Conservation (phyloP, 2,113 vertebrate genomes). For the Melanerpes formicivorus region DNA sequence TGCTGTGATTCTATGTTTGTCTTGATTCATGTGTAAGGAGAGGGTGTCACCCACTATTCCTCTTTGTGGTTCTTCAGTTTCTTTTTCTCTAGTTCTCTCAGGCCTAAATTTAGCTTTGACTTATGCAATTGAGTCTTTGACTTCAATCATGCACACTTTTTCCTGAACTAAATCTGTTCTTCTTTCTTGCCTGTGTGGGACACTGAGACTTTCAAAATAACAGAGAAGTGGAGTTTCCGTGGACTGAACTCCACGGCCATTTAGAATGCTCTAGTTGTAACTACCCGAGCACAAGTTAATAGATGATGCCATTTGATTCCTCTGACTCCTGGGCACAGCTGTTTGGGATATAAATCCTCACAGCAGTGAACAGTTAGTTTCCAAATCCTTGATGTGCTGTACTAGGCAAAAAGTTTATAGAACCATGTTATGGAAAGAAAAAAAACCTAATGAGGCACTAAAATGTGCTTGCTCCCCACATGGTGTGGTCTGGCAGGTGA, state of each 20-base stretch:
- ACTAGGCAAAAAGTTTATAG: slow-evolving; percentile 65
- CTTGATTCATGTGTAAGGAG: neutral
- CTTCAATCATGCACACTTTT: neutral
- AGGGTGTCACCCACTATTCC: neutral
- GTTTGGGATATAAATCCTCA: slow-evolving; percentile 75
- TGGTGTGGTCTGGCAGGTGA: neutral
- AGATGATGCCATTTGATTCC: slow-evolving; percentile 71
- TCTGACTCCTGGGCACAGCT: slow-evolving; percentile 74
- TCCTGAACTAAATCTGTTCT: neutral
- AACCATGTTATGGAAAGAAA: slow-evolving; percentile 30
- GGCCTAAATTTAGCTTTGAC: neutral
- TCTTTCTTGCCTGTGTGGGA: neutral
- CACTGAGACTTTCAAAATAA: neutral
- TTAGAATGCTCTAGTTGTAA: slow-evolving; percentile 70
- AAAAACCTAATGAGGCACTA: neutral
- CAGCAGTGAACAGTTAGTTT: slow-evolving; percentile 61
- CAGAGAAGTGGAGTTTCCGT: slow-evolving; percentile 28
- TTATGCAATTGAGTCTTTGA: neutral
- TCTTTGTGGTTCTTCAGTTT: neutral
- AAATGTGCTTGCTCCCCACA: neutral
- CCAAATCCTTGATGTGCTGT: slow-evolving; percentile 69
- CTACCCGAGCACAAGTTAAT: slow-evolving; percentile 65
- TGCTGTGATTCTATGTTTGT: too few species aligned
- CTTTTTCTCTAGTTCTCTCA: neutral
- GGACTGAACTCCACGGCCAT: slow-evolving; percentile 5